phyloP scores from a whole-genome alignment of 2,888 invertebrate species.

The Conistra vaccinii region DNA sequence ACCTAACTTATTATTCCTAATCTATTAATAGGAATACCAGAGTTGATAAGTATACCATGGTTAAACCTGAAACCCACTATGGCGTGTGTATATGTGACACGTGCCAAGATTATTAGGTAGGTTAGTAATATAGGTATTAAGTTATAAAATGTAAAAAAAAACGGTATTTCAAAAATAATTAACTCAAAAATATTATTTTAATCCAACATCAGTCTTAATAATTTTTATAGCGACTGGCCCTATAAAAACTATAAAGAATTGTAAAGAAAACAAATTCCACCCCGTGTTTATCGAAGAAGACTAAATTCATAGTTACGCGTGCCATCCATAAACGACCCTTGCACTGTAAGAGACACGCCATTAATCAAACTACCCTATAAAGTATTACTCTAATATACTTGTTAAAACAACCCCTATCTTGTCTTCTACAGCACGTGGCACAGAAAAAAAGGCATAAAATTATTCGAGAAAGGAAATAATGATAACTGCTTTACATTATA shows the following conservation, averaged over 20 bases:
- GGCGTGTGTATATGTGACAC: background rate
- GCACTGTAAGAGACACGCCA: constrained; percentile 88
- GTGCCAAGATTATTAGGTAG: no score
- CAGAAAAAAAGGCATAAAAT: constrained; percentile 82
- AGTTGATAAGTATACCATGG: background rate
- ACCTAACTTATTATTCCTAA: background rate
- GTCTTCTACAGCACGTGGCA: constrained; percentile 81
- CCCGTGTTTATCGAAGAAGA: constrained; percentile 69
- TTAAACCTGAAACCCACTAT: background rate
- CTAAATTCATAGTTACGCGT: constrained; percentile 82
- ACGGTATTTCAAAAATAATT: background rate
- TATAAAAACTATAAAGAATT: background rate
- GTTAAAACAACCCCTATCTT: constrained; percentile 90
- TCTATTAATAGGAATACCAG: background rate
- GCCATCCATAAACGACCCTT: constrained; percentile 87
- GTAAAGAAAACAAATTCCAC: constrained; percentile 44
- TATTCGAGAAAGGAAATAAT: constrained; percentile 80
- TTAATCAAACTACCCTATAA: constrained; percentile 88
- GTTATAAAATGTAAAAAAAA: background rate
- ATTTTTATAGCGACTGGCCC: rapidly evolving
- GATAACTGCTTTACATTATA: constrained; percentile 89
- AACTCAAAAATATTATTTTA: background rate
- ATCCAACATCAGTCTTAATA: background rate
- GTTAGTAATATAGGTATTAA: background rate
- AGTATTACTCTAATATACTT: constrained; percentile 85